Percentiles rank a stretch among this genome's conserved stretches.
Evolutionary conservation across 64 coral and sea anemone genomes (phyloP).

Genomic region (Acropora yongei): DNA sequence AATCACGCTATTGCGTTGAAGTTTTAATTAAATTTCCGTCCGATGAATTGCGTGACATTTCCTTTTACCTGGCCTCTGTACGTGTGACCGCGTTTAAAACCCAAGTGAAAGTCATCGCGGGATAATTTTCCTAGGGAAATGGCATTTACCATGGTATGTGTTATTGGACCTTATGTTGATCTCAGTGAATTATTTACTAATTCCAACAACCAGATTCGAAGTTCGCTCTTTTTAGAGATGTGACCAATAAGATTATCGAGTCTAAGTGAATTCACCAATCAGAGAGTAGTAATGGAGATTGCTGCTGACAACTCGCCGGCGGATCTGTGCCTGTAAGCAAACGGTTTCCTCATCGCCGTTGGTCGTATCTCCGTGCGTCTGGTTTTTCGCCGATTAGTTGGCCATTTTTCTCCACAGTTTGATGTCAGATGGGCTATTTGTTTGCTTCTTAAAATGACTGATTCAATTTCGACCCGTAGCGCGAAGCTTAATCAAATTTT

Average conservation of each 20-base stretch:
- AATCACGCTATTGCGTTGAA: too few relatives aligned
- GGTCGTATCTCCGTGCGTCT: neutral
- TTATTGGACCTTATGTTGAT: too few relatives aligned
- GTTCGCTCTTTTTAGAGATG: constrained; percentile 9
- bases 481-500: constrained; percentile 91
- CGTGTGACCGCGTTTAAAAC: too few relatives aligned
- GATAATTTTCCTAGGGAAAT: too few relatives aligned
- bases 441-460: constrained; percentile 55
- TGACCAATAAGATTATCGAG: constrained; percentile 14
- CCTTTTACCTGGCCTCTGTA: too few relatives aligned
- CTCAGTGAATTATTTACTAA: too few relatives aligned
- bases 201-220: neutral
- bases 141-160: too few relatives aligned
- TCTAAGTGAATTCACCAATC: constrained; percentile 7
- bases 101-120: too few relatives aligned
- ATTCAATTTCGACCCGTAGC: constrained; percentile 85
- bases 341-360: constrained; percentile 21
- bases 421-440: constrained; percentile 31
- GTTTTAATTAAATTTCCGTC: too few relatives aligned
- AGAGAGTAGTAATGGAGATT: neutral
- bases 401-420: neutral
- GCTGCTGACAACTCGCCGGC: constrained; percentile 12
- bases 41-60: too few relatives aligned
- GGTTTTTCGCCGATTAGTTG: neutral
- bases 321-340: neutral